These are phyloP conservation scores for Nymphalis polychloros DNA, from an alignment of 2,888 invertebrate species.

Conservation along the genomic window DNA sequence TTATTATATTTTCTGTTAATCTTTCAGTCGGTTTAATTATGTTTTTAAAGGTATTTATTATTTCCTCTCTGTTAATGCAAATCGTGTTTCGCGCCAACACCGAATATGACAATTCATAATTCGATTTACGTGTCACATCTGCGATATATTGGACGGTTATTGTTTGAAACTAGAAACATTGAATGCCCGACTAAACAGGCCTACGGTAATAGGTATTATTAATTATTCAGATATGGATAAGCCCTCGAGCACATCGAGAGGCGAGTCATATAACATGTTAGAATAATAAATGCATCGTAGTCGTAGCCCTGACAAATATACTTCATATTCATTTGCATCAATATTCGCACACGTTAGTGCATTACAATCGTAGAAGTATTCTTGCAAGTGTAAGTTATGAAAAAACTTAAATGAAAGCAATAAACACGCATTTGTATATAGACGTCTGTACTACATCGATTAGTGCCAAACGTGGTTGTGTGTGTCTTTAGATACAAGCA, in stretches of 20 bases:
- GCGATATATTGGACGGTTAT: constrained; percentile 1
- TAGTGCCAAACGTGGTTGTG: constrained; percentile 7
- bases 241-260: constrained; percentile 13
- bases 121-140: constrained; percentile 4
- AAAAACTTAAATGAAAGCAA: background rate
- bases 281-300: background rate
- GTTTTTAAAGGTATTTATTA: too few relatives aligned
- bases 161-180: constrained; percentile 8
- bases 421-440: background rate
- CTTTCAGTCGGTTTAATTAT: too few relatives aligned
- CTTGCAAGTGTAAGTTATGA: background rate
- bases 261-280: constrained; percentile 7
- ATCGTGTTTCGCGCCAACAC: background rate
- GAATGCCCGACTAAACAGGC: constrained; percentile 14
- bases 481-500: constrained; percentile 8
- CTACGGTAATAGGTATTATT: constrained; percentile 17
- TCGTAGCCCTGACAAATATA: background rate
- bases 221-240: constrained; percentile 23
- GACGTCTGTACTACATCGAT: constrained; percentile 6
- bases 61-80: background rate
- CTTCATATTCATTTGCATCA: background rate
- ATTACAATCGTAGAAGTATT: background rate
- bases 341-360: too few relatives aligned
- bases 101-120: background rate
- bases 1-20: too few relatives aligned